A percentile compares a stretch with the other conserved stretches of the same genome.
phyloP scores from a whole-genome alignment of 2,888 invertebrate species.

The Polymixis flavicincta region DNA sequence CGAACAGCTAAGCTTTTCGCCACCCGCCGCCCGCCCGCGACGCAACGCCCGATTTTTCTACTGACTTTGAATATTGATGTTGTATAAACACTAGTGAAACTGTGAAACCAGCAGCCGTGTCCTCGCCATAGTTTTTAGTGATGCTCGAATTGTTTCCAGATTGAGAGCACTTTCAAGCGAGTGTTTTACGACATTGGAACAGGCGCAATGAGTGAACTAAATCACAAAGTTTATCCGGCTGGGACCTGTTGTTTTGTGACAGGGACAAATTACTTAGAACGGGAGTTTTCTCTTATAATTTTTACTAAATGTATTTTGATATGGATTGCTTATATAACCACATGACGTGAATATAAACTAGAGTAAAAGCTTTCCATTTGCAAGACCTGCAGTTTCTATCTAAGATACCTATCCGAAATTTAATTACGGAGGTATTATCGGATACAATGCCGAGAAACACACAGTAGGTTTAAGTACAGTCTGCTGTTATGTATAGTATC shows the following conservation, averaged over 20 bases:
- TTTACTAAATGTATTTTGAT: constrained; percentile 41
- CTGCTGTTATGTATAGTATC: background rate
- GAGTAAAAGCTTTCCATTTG: constrained; percentile 45
- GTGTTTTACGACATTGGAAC: constrained; percentile 64
- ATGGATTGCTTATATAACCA: constrained; percentile 37
- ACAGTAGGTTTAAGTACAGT: background rate
- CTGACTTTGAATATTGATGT: constrained; percentile 85
- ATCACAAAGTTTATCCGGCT: constrained; percentile 62
- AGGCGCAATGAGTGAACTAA: constrained; percentile 62
- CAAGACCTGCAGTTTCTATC: constrained; percentile 35
- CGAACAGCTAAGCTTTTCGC: constrained; percentile 71
- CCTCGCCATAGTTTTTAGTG: constrained; percentile 69
- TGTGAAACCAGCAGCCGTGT: constrained; percentile 60
- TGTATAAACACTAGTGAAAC: constrained; percentile 75
- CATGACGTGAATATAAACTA: constrained; percentile 16
- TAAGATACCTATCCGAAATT: constrained; percentile 35
- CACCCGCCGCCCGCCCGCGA: constrained; percentile 55
- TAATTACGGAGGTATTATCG: constrained; percentile 49
- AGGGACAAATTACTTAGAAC: constrained; percentile 60
- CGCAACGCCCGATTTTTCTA: constrained; percentile 80
- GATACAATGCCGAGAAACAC: constrained; percentile 20
- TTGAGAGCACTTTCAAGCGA: constrained; percentile 60
- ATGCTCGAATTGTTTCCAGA: constrained; percentile 63
- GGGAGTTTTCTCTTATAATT: constrained; percentile 45
- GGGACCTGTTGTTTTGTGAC: constrained; percentile 64